Evolutionary conservation across 64 coral and sea anemone species (phyloP).

Genomic region (Montipora efflorescens): DNA sequence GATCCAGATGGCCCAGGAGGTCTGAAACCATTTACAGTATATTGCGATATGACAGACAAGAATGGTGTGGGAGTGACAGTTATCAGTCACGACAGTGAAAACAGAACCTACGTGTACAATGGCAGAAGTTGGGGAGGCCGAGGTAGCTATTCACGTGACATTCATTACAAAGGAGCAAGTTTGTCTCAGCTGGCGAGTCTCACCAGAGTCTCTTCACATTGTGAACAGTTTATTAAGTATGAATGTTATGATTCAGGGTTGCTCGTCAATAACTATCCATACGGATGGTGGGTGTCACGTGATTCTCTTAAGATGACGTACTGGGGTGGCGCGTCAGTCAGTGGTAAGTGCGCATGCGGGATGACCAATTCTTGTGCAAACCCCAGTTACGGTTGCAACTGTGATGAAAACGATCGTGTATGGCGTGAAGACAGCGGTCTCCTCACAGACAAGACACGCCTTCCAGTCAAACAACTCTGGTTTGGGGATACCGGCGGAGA

Average conservation of each 20-base stretch:
- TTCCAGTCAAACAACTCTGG: not conserved
- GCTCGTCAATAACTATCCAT: not conserved
- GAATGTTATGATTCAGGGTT: not conserved
- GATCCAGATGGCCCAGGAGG: not conserved
- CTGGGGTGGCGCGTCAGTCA: not conserved
- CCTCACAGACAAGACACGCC: not conserved
- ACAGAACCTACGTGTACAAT: not conserved
- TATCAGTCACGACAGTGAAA: not conserved
- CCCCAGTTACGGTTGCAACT: not conserved
- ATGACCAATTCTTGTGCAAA: not conserved
- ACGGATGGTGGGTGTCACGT: not conserved
- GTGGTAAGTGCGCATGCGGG: not conserved
- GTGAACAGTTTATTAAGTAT: not conserved
- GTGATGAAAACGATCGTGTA: not conserved
- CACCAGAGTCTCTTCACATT: not conserved
- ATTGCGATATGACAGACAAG: not conserved
- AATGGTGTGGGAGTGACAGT: not conserved
- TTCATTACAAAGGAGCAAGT: not conserved
- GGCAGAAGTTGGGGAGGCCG: not conserved
- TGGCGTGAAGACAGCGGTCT: not conserved
- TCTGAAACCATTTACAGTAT: not conserved
- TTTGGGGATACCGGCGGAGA: not conserved
- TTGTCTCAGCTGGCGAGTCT: not conserved
- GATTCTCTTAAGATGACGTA: not conserved
- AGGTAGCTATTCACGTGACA: not conserved